phyloP scores from a whole-genome alignment of 2,113 vertebrate genomes.

The Rhea americana region DNA sequence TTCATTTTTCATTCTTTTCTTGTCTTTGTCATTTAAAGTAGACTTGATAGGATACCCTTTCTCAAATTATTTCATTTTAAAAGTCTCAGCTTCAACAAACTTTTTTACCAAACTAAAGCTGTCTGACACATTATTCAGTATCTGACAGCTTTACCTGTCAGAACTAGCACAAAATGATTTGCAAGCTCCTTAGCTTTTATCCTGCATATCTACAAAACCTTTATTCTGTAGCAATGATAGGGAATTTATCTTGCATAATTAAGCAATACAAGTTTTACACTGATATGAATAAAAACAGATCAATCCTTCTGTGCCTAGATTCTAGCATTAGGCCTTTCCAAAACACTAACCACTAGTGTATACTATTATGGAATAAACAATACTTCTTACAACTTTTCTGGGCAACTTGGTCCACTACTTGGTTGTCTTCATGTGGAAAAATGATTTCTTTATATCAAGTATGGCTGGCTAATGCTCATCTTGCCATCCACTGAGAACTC shows the following conservation, averaged over 20 bases:
- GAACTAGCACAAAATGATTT: neutral
- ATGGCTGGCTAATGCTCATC: neutral
- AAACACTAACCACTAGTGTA: neutral
- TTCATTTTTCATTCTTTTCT: neutral
- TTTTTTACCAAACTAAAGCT: neutral
- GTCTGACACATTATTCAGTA: neutral
- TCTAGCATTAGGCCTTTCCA: neutral
- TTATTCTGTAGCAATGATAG: neutral
- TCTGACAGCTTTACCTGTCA: neutral
- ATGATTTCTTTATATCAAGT: neutral
- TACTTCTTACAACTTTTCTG: neutral
- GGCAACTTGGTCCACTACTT: neutral
- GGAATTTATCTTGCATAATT: neutral
- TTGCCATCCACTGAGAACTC: neutral
- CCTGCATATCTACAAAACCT: neutral
- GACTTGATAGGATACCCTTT: fast-evolving
- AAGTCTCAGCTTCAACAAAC: neutral
- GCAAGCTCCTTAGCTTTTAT: neutral
- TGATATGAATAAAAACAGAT: neutral
- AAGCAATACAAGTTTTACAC: neutral
- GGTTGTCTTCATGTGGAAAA: neutral
- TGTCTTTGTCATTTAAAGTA: neutral
- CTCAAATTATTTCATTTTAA: neutral
- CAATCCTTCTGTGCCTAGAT: neutral
- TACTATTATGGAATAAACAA: neutral